A percentile compares a stretch with the other conserved stretches of the same genome.
These are phyloP conservation scores for Auanema freiburgensis DNA, from an alignment of 2,888 invertebrate species.

Conservation along the genomic window DNA sequence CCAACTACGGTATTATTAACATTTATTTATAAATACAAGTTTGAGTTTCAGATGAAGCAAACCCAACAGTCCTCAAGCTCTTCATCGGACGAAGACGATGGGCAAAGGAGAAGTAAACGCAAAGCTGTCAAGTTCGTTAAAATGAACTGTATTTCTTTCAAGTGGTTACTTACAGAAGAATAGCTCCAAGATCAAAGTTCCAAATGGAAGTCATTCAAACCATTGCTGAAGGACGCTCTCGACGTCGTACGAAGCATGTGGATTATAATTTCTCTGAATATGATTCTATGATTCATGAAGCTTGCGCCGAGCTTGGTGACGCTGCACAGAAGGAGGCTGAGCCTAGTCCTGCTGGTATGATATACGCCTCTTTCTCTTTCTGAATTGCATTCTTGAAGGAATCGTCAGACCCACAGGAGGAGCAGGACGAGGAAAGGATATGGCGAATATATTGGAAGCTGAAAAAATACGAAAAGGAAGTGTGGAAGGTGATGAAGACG, in stretches of 20 bases:
- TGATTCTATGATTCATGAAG: conserved; percentile 83
- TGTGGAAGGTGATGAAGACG: conserved; percentile 22
- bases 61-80: conserved; percentile 19
- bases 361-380: too few relatives aligned
- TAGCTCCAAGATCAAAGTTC: conserved; percentile 21
- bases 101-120: conserved; percentile 49
- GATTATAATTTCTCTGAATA: conserved; percentile 83
- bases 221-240: conserved; percentile 50
- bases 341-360: background rate
- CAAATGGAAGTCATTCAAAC: conserved; percentile 34
- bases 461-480: conserved; percentile 36
- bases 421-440: conserved; percentile 83
- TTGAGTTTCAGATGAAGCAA: background rate
- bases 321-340: conserved; percentile 15
- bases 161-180: conserved; percentile 14
- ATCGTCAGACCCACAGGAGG: conserved; percentile 68
- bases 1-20: conserved; percentile 11
- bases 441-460: conserved; percentile 50
- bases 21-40: background rate
- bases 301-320: conserved; percentile 26
- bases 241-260: conserved; percentile 66
- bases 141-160: background rate
- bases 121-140: conserved; percentile 41
- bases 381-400: conserved; percentile 10
- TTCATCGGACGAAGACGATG: conserved; percentile 37